These are phyloP conservation scores for Oryzias celebensis DNA, from an alignment of 2,113 vertebrate species.

Conservation along the genomic window DNA sequence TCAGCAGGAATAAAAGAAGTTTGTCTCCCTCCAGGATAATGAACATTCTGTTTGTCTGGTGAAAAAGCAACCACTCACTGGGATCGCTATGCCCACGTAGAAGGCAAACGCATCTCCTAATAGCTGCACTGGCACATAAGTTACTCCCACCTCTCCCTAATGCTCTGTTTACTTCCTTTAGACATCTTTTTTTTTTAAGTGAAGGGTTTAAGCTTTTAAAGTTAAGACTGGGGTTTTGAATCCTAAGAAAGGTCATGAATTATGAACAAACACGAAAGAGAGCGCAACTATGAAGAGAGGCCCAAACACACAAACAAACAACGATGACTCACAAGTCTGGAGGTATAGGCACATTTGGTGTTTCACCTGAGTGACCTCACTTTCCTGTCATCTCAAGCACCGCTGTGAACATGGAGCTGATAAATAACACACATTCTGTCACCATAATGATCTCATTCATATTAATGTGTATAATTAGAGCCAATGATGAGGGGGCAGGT, in stretches of 20 bases:
- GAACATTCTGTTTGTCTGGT: background rate
- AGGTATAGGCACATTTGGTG: background rate
- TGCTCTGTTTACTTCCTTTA: conserved; percentile 2
- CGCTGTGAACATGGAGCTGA: conserved; percentile 31
- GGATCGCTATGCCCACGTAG: background rate
- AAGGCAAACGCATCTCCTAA: background rate
- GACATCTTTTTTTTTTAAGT: conserved; percentile 1
- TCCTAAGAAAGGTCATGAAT: background rate
- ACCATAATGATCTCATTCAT: conserved; percentile 64
- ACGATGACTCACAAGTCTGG: background rate
- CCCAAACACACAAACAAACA: conserved; percentile 2
- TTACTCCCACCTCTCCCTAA: background rate
- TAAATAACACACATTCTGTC: conserved; percentile 40
- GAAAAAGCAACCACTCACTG: background rate
- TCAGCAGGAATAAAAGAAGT: background rate
- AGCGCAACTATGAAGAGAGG: background rate
- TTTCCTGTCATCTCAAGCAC: conserved; percentile 19
- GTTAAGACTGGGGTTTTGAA: background rate
- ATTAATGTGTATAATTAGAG: conserved; percentile 70
- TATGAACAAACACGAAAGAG: background rate
- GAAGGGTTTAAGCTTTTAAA: background rate
- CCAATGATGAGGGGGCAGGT: conserved; percentile 51
- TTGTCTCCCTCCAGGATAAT: background rate
- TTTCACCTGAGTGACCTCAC: conserved; percentile 22
- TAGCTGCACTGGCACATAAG: background rate